Percentiles rank a stretch among this genome's conserved stretches.
These are phyloP conservation scores for Cydia pomonella DNA, from an alignment of 1,140 invertebrate genomes.

Conservation along the genomic window DNA sequence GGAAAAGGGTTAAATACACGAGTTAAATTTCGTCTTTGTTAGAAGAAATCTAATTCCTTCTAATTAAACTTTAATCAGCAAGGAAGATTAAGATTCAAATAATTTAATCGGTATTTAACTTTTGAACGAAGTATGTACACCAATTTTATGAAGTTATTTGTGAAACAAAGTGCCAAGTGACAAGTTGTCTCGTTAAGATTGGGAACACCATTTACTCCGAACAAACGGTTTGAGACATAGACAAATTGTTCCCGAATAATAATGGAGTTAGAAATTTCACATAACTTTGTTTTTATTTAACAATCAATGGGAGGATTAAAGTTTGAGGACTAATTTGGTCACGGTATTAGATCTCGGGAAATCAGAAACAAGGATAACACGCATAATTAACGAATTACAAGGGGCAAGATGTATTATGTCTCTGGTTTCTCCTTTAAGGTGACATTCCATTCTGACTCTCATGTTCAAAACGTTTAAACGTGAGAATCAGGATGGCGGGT, in stretches of 20 bases:
- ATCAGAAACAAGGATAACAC: neutral
- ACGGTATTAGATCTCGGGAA: neutral
- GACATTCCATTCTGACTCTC: too few relatives aligned
- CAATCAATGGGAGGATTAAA: neutral
- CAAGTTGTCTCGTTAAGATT: constrained; percentile 26
- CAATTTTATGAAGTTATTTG: constrained; percentile 8
- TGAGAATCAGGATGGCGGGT: too few relatives aligned
- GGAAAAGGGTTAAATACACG: too few relatives aligned
- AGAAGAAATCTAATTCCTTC: too few relatives aligned
- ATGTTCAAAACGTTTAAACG: too few relatives aligned
- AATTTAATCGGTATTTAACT: neutral
- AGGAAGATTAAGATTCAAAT: neutral
- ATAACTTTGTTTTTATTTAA: neutral
- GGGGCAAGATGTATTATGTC: too few relatives aligned
- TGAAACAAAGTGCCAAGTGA: constrained; percentile 2
- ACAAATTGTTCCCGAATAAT: neutral
- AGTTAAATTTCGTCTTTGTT: too few relatives aligned
- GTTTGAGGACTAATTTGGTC: neutral
- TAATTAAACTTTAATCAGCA: neutral
- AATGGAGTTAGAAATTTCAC: neutral
- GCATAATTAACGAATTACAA: too few relatives aligned
- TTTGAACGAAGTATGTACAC: neutral
- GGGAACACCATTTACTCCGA: constrained; percentile 13
- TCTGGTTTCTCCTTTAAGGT: too few relatives aligned
- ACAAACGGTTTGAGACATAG: constrained; percentile 21